Evolutionary conservation across 64 coral and sea anemone species (phyloP).

Genomic region (Porites australiensis): DNA sequence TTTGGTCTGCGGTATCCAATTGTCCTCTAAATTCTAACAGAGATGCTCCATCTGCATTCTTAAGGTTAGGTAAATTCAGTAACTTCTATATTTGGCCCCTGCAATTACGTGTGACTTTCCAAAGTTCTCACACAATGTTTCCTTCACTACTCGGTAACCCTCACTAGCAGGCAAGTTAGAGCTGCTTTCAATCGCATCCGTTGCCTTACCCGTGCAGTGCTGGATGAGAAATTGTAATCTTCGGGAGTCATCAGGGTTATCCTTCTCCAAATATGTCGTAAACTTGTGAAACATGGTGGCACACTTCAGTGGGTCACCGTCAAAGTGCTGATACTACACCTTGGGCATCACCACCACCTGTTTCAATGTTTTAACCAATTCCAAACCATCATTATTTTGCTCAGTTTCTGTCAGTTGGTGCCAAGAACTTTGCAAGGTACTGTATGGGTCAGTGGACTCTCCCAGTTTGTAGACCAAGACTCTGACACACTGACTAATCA

Average conservation of each 20-base stretch:
- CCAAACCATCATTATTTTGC: too few relatives aligned
- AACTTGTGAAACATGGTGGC: background rate
- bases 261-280: background rate
- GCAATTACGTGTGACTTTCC: constrained; percentile 64
- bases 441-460: background rate
- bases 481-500: background rate
- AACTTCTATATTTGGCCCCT: constrained; percentile 42
- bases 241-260: constrained; percentile 4
- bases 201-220: constrained; percentile 1
- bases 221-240: background rate
- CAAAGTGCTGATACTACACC: background rate
- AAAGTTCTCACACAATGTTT: constrained; percentile 71
- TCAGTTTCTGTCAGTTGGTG: too few relatives aligned
- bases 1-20: background rate
- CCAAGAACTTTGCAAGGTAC: too few relatives aligned
- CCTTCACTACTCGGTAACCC: constrained; percentile 49
- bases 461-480: background rate
- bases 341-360: background rate
- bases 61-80: constrained; percentile 21
- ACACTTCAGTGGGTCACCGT: background rate
- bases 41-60: constrained; percentile 41
- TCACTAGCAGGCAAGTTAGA: constrained; percentile 60
- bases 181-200: constrained; percentile 9
- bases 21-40: constrained; percentile 56
- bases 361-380: background rate